Base-by-base conservation (phyloP, 2,797 vertebrate species). In the Simalia tracyae region DNA sequence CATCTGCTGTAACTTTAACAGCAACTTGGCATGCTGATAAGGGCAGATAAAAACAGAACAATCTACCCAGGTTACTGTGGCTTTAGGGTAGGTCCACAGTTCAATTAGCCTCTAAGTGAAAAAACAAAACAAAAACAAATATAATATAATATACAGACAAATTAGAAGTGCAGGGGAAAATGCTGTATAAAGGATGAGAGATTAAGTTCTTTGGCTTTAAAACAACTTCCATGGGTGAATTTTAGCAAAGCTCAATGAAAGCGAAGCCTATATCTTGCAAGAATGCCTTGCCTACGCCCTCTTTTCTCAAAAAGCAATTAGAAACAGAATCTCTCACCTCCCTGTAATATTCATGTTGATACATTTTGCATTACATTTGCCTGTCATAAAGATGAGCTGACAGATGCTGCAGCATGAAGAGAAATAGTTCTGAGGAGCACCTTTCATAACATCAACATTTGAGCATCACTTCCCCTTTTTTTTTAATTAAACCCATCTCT, bases 231-330 rank as follows among this genome's bases (percentile, higher is more conserved):
- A 9, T 64, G 24, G 63, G n/a, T 68, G 56, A 68, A 86, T 50
- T 88, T 89, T 72, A 86, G 84, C 28, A 72, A 68, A 54, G 63
- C 81, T 89, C 88, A 89, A 42, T 14, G 63, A 63, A 85, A 85
- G 68, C 24, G 91, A 68, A 68, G 36, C 87, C 26, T 28, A 15
- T 36, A 54, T 89, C 88, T 86, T 72, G 63, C 81, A 89, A 26
- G 86, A 89, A 89, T 60, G 26, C 56, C 91, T 86, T 89, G 66
- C 4, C 2, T 86, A 92, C 86, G 63, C 84, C 14, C 81, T 54
- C 63, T 89, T 85, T 84, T 89, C 19, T 46, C 26, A n/a, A 72
- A 86, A 92, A 89, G 81, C 91, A 92, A 92, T 92, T 92, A 92
- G 84, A 86, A 92, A 72, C 84, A 60, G 81, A 86, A 86, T 68